phyloP scores from a whole-genome alignment of 2,113 vertebrate species.

The Gallinago undulata region DNA sequence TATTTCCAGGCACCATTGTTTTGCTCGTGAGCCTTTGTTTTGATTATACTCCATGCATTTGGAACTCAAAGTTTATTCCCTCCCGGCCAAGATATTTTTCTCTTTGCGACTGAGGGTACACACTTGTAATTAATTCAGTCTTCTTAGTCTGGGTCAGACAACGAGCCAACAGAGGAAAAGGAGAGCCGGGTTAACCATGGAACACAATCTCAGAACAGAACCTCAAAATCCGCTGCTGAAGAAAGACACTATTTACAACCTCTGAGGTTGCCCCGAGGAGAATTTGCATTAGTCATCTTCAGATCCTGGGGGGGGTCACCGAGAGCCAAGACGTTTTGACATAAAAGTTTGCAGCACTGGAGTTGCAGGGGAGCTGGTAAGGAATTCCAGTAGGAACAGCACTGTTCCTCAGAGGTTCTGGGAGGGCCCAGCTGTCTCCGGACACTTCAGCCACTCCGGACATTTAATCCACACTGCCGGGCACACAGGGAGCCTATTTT shows the following conservation, averaged over 20 bases:
- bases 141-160: neutral
- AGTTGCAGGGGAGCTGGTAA: neutral
- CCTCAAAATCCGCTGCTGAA: neutral
- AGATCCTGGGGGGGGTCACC: accelerated
- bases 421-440: constrained; percentile 1
- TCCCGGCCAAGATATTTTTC: constrained; percentile 16
- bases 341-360: neutral
- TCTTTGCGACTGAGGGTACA: neutral
- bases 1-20: neutral
- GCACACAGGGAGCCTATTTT: constrained; percentile 51
- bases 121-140: neutral
- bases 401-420: neutral
- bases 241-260: neutral
- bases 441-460: neutral
- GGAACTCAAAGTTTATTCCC: constrained; percentile 33
- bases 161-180: neutral
- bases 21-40: neutral
- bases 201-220: neutral
- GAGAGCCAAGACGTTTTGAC: neutral
- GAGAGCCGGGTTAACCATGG: neutral
- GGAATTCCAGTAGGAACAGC: neutral
- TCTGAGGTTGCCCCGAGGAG: neutral
- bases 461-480: constrained; percentile 41
- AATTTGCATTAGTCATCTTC: neutral
- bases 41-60: neutral